Evolutionary conservation across 2,888 invertebrate species (phyloP), one percentile per base, ranked within the genome.

Genomic region (Augiades crinisus): DNA sequence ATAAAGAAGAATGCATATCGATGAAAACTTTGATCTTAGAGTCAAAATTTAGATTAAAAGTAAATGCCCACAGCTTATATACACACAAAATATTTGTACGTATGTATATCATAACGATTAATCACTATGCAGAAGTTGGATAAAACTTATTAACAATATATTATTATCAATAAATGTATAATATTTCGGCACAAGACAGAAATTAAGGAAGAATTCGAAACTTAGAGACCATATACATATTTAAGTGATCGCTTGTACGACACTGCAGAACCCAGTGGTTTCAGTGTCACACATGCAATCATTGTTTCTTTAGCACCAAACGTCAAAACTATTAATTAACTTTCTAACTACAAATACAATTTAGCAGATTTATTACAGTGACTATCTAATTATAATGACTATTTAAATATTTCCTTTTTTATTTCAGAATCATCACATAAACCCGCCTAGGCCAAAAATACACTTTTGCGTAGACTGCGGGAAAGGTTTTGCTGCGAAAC

Each of bases 401-500:
- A 54, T 37, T 27, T 14, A 24, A 17, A 31, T 37, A 47, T 30
- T 38, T 19, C n/a, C n/a, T n/a, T 36, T 19, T 5, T 51, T 17
- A 13, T 68, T 70, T 24, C 68, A 81, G 83, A 86, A 88, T 68
- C 87, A 86, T 51, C 85, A 86, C 53, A 72, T 81, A 62, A 51
- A 77, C 2, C 57, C 81, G 47, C 85, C 86, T 0, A 88, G 95
- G 67, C 94, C 94, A 16, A 95, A 95, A 76, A 92, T 94, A 50
- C 95, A 95, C 72, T 91, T 95, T 60, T 96, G 96, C 68, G 92
- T 92, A 17, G 94, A 95, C 65, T 96, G 96, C 64, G 94, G 95
- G 33, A 94, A 95, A 72, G 95, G 94, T 3, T 96, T 96, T 63
- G 95, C 95, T 1, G 95, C 95, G 40, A 95, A 95, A 72, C 96